These are phyloP conservation scores for Orchesella flavescens DNA, from an alignment of 2,888 invertebrate genomes.

Conservation along the genomic window DNA sequence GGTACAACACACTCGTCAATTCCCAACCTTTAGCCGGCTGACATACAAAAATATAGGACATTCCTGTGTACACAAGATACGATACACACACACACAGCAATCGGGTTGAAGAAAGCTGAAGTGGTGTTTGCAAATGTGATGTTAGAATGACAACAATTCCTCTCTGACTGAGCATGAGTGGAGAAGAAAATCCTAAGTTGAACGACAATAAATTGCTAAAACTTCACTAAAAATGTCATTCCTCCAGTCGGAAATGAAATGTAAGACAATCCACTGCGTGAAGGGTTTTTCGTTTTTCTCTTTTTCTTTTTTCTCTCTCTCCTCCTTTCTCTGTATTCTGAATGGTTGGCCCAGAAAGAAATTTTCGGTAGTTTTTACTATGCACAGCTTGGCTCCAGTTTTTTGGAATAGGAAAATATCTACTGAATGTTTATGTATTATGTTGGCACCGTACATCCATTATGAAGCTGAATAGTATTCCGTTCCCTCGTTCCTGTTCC, in stretches of 20 bases:
- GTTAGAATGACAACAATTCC: neutral
- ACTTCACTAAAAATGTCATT: slow-evolving; percentile 3
- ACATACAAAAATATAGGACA: no score
- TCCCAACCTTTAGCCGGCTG: no score
- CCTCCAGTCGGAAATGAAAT: slow-evolving; percentile 2
- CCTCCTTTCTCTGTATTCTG: neutral
- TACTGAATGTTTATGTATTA: slow-evolving; percentile 9
- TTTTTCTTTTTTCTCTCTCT: neutral
- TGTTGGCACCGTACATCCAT: slow-evolving; percentile 24
- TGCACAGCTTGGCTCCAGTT: slow-evolving; percentile 15
- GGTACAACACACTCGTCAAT: no score
- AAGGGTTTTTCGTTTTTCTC: neutral
- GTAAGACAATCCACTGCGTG: slow-evolving; percentile 7
- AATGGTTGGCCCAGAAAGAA: neutral
- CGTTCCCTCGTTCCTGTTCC: neutral
- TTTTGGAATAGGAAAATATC: slow-evolving; percentile 21
- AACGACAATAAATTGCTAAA: slow-evolving; percentile 22
- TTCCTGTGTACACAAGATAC: no score
- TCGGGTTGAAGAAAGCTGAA: no score
- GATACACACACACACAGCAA: no score
- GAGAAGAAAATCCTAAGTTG: neutral
- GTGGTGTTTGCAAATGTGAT: no score
- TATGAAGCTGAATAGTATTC: neutral
- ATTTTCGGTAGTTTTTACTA: slow-evolving; percentile 1
- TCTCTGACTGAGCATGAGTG: neutral